Evolutionary conservation across 2,797 vertebrate species (phyloP), one percentile per base, ranked within the genome.

Genomic region (Sebastes paucispinis): DNA sequence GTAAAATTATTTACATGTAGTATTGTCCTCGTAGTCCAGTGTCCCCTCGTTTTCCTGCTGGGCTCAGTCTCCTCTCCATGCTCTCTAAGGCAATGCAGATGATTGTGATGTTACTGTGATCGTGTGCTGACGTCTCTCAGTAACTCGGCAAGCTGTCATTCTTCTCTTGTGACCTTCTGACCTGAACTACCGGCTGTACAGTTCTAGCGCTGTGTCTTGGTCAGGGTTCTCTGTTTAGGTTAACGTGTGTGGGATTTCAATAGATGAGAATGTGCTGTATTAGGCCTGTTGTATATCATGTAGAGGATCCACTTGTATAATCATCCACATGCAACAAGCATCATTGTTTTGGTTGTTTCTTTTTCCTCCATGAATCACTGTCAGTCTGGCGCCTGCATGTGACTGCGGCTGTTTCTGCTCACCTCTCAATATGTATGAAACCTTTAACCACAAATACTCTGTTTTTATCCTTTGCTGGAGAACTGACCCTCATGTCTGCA

Each of bases 321-420:
- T 79, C 57, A 52, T 86, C 69, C 60, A 73, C 16, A 62, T 62
- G 81, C 80, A 89, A 86, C 79, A 83, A 73, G 77, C 79, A 73
- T 85, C 63, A 79, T 77, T 83, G 54, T 89, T 94, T 95, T 95
- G 95, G 94, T 95, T 95, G 94, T 96, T 95, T 96, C 94, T 95
- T 95, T 94, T 94, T 94, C 86, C 85, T 90, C 74, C 81, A 22
- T 89, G 75, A 80, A 60, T 86, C 25, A 81, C 52, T 79, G 73
- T 77, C 77, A 63, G 34, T 34, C 31, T 20, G 43, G 74, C 52
- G 73, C 75, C 79, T 85, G 79, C 80, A 87, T 81, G 79, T 73
- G 58, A 89, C 64, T 62, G n/a, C 55, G 9, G 43, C 22, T 32
- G 7, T 72, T 50, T 25, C 22, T 75, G 34, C 3, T 31, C 4